These are phyloP conservation scores for Alectoris magna DNA, from an alignment of 2,797 vertebrate species.

Conservation along the genomic window DNA sequence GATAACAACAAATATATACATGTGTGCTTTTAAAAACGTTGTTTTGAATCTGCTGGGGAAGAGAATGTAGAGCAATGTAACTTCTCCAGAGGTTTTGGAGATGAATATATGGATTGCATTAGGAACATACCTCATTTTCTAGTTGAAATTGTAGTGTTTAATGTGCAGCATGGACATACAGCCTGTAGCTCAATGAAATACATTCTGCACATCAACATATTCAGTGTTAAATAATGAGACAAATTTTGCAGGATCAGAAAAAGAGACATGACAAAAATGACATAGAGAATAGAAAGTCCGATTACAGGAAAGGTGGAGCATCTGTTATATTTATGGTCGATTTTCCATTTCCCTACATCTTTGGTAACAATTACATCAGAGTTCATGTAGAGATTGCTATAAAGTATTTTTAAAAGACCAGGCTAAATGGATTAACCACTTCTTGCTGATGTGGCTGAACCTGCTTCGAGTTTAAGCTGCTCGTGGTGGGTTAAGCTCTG, in stretches of 20 bases:
- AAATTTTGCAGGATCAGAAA: not conserved
- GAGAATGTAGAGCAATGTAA: not conserved
- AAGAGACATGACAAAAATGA: not conserved
- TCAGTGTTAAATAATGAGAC: not conserved
- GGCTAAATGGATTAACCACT: not conserved
- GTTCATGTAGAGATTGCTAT: not conserved
- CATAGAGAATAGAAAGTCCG: not conserved
- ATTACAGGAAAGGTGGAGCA: conserved; percentile 6
- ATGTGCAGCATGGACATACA: not conserved
- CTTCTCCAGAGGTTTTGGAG: not conserved
- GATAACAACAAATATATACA: not conserved
- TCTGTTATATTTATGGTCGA: not conserved
- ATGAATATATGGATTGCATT: not conserved
- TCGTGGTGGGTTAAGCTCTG: not conserved
- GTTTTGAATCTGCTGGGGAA: not conserved
- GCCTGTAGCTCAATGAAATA: not conserved
- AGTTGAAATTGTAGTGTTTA: not conserved
- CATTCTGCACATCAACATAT: fast-evolving
- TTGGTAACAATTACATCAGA: not conserved
- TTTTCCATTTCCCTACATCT: conserved; percentile 19
- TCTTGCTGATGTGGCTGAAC: not conserved
- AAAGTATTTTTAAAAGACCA: not conserved
- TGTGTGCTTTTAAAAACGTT: not conserved
- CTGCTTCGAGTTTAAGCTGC: not conserved
- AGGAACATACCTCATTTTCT: not conserved